phyloP scores from a whole-genome alignment of 2,888 invertebrate species.

The Cosmia pyralina region DNA sequence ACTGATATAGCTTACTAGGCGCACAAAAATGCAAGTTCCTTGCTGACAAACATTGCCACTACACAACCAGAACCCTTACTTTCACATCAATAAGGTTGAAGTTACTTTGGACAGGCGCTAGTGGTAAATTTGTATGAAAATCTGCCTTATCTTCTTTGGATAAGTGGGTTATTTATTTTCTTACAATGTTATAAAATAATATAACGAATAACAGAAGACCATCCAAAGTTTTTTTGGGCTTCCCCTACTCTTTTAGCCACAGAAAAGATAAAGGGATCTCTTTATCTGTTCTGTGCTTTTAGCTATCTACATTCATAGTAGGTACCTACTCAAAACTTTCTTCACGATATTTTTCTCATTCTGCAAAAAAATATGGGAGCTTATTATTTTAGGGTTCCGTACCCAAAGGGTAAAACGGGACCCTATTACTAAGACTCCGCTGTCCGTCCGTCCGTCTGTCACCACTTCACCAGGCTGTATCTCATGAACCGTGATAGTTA shows the following conservation, averaged over 20 bases:
- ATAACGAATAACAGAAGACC: neutral
- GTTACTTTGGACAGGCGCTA: neutral
- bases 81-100: neutral
- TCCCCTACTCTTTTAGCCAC: neutral
- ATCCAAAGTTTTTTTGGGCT: neutral
- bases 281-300: too few species aligned
- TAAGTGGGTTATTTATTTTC: slow-evolving; percentile 57
- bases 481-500: too few species aligned
- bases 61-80: slow-evolving; percentile 5
- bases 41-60: neutral
- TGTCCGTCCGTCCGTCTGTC: too few species aligned
- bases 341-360: neutral
- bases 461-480: too few species aligned
- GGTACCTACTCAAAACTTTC: too few species aligned
- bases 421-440: too few species aligned
- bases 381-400: too few species aligned
- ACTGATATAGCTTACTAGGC: slow-evolving; percentile 58
- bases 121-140: slow-evolving; percentile 18
- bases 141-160: slow-evolving; percentile 51
- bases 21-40: slow-evolving; percentile 66
- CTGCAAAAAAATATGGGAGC: neutral
- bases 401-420: too few species aligned
- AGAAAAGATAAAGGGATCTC: too few species aligned
- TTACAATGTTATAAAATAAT: slow-evolving; percentile 24
- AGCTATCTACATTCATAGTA: too few species aligned